Percentiles rank a stretch among this genome's conserved stretches.
Evolutionary conservation across 2,113 vertebrate species (phyloP).

Genomic region (Merops nubicus): DNA sequence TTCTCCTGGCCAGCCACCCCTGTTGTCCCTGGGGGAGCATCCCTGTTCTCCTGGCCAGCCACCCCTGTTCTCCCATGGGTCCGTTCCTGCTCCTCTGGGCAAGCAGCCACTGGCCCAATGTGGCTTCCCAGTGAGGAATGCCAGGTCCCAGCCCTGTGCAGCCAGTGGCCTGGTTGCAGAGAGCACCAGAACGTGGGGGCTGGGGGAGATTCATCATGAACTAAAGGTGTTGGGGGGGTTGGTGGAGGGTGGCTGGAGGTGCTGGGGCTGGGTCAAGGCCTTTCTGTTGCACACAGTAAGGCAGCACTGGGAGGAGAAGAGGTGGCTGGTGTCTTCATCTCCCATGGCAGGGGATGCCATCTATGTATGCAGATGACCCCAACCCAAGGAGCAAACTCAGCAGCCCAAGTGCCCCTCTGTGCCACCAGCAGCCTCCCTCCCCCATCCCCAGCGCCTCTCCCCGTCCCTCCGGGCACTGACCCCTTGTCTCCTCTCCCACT

Average conservation of each 20-base stretch:
- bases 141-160: not conserved
- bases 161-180: not conserved
- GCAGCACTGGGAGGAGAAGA: not conserved
- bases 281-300: not conserved
- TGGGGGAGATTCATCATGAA: not conserved
- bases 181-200: not conserved
- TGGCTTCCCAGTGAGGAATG: not conserved
- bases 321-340: not conserved
- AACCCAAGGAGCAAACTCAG: not conserved
- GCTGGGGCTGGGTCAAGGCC: not conserved
- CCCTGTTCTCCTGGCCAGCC: not conserved
- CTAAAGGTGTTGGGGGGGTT: not conserved
- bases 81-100: not conserved
- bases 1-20: not conserved
- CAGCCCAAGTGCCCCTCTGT: not conserved
- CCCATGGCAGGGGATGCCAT: not conserved
- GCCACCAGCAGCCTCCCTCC: not conserved
- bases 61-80: not conserved
- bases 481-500: not conserved
- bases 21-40: not conserved
- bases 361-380: not conserved
- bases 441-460: rapidly evolving
- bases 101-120: rapidly evolving
- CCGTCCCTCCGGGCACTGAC: not conserved
- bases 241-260: not conserved